Evolutionary conservation across 2,797 vertebrate genomes (phyloP).

Genomic region (Poeciliopsis gracilis): DNA sequence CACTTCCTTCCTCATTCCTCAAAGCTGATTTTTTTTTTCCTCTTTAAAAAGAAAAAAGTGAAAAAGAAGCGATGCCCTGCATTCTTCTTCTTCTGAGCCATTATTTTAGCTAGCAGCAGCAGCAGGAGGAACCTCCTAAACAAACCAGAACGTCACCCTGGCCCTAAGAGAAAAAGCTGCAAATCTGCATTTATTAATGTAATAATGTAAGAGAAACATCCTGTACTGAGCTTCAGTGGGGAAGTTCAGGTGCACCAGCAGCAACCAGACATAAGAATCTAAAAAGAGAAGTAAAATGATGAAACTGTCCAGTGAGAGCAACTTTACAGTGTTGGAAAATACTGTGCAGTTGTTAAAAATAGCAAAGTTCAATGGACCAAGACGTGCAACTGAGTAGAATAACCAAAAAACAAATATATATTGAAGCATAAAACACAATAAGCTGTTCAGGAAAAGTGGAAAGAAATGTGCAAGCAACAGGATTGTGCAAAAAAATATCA

Average conservation of each 20-base stretch:
- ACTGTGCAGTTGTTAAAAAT: not conserved
- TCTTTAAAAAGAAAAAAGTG: not conserved
- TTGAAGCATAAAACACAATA: not conserved
- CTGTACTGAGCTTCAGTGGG: not conserved
- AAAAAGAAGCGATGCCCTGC: not conserved
- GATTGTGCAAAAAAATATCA: not conserved
- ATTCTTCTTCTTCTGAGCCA: not conserved
- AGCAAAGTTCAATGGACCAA: not conserved
- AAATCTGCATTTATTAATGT: not conserved
- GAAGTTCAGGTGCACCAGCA: not conserved
- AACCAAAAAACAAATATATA: not conserved
- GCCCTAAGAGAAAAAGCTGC: not conserved
- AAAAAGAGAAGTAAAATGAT: not conserved
- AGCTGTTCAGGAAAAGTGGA: not conserved
- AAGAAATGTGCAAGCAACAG: not conserved
- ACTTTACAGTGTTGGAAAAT: not conserved
- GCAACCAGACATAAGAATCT: not conserved
- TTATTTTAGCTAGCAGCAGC: slow-evolving; percentile 3
- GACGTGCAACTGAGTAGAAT: not conserved
- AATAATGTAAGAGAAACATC: not conserved
- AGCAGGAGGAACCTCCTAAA: not conserved
- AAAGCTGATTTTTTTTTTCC: not conserved
- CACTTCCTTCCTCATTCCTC: slow-evolving; percentile 34
- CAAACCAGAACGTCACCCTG: not conserved
- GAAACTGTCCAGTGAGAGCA: not conserved